Evolutionary conservation across 2,797 vertebrate species (phyloP).

Genomic region (Gallinago stenura): DNA sequence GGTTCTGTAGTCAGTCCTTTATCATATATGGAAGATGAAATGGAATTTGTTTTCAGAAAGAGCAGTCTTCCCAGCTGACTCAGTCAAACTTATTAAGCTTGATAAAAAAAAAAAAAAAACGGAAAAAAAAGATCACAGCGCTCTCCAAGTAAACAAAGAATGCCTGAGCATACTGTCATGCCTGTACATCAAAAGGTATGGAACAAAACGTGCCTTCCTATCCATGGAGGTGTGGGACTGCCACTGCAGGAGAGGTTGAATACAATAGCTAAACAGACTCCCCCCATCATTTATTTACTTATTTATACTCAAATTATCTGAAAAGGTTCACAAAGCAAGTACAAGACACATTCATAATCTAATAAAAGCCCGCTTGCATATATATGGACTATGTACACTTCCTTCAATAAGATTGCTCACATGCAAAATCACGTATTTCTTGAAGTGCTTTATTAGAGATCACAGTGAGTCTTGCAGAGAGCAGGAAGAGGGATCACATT

Average conservation of each 20-base stretch:
- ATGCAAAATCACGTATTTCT: neutral
- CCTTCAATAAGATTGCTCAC: neutral
- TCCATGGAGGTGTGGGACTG: neutral
- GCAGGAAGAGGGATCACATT: neutral
- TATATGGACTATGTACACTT: accelerated
- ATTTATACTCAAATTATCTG: neutral
- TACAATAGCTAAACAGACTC: neutral
- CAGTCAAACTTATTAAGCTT: neutral
- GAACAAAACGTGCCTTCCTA: neutral
- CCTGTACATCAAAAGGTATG: neutral
- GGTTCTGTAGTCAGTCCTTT: neutral
- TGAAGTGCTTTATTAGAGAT: neutral
- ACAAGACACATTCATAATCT: neutral
- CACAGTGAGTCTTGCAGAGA: neutral
- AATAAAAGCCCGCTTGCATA: neutral
- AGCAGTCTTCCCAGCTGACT: neutral
- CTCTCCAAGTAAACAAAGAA: accelerated
- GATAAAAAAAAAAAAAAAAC: accelerated
- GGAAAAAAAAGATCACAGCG: neutral
- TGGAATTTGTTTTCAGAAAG: neutral
- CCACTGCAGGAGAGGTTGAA: neutral
- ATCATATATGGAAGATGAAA: neutral
- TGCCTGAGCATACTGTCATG: accelerated
- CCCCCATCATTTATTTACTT: no score
- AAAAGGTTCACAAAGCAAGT: neutral